Conservation (phyloP, 2,797 vertebrate species). For the Microhierax caerulescens region DNA sequence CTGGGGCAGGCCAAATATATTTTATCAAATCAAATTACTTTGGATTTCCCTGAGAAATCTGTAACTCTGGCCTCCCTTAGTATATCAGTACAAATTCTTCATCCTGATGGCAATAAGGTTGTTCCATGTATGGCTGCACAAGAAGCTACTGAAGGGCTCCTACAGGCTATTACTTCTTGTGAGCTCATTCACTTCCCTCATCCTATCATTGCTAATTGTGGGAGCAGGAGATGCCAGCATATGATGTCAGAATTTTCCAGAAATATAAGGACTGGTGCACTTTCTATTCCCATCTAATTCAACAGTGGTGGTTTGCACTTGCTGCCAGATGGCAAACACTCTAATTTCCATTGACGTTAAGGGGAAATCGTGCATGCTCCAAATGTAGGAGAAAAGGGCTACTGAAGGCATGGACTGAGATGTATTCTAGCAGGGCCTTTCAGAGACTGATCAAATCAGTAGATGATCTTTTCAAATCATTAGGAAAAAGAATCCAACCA, state of each 20-base stretch:
- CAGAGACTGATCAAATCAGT: neutral
- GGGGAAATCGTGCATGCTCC: neutral
- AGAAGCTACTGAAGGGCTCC: neutral
- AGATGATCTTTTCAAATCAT: neutral
- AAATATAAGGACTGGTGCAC: neutral
- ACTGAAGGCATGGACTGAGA: neutral
- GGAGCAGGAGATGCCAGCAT: neutral
- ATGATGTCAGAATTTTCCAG: constrained; percentile 23
- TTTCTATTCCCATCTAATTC: neutral
- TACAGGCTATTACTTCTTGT: neutral
- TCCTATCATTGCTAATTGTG: neutral
- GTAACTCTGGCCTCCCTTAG: neutral
- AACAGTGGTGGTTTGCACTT: neutral
- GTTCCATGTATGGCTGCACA: neutral
- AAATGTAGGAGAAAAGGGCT: neutral
- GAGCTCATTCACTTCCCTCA: neutral
- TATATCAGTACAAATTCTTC: neutral
- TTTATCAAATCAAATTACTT: constrained; percentile 8
- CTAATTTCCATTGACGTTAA: neutral
- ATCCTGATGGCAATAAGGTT: neutral
- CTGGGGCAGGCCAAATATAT: constrained; percentile 1
- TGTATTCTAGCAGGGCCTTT: neutral
- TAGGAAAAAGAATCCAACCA: neutral
- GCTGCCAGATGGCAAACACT: neutral
- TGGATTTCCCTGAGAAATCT: constrained; percentile 25